Evolutionary conservation across 92 coral and sea anemone genomes (phyloP), one percentile per base, ranked within the genome.

Genomic region (Porites divaricata): DNA sequence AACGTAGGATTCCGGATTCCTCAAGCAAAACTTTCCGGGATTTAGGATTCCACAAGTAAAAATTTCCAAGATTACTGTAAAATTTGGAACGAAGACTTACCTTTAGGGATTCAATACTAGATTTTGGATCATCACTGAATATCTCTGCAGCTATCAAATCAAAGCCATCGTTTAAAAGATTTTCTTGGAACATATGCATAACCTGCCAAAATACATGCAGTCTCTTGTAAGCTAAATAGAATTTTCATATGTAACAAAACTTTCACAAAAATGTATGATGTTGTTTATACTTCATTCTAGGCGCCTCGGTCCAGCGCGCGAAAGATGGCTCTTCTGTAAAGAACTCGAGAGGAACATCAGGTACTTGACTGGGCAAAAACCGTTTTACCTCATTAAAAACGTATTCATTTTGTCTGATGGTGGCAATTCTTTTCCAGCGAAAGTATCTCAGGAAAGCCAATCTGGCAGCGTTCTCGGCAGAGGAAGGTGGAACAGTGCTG

Each of bases 371-470:
- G 50, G 23, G 23, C 16, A 51, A 9, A 50, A 0, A 10, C 17
- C 1, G 20, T 5, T 71, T 49, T 75, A 90, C 93, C 91, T 76
- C 74, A 9, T 53, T 57, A 50, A 90, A 90, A 13, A 57, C 88
- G 77, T 59, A 54, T 35, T 70, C 73, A 41, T 80, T 82, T 76
- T 89, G 89, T 25, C 86, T 74, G 14, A 92, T 87, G n/a, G 93
- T 92, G 17, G 93, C 95, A n/a, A 92, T 80, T 78, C 92, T 56
- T 11, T 81, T 80, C 96, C 96, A 93, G 77, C 74, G 68, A 64
- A 88, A 91, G 24, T 79, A 58, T 86, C 83, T 87, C 19, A 90
- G 83, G 69, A 93, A 90, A 63, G 75, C 93, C 54, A 93, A 56
- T 16, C 84, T 78, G 9, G 96, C 96, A n/a, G 81, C 69, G 78